Evolutionary conservation across 1,140 invertebrate species (phyloP).

Genomic region (Nautilus pompilius): DNA sequence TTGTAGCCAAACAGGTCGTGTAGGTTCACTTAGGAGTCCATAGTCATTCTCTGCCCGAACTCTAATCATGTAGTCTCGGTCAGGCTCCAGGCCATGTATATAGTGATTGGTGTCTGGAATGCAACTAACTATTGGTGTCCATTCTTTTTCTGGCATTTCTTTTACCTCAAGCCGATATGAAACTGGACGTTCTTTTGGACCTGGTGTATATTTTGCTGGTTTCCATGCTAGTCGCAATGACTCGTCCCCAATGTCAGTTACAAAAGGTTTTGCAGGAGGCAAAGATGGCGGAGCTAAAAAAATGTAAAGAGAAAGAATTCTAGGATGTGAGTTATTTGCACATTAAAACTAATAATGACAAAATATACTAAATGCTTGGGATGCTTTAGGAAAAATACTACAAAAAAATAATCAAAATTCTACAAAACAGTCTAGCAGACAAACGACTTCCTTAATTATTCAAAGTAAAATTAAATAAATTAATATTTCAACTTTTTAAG

Average conservation of each 20-base stretch:
- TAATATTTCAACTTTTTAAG: too few species aligned
- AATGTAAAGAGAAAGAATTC: neutral
- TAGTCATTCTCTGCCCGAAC: slow-evolving; percentile 47
- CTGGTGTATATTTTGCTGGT: slow-evolving; percentile 24
- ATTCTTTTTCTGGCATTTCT: slow-evolving; percentile 39
- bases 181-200: slow-evolving; percentile 15
- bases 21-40: slow-evolving; percentile 40
- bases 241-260: slow-evolving; percentile 44
- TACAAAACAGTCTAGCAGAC: too few species aligned
- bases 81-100: slow-evolving; percentile 32
- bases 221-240: slow-evolving; percentile 42
- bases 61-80: slow-evolving; percentile 42
- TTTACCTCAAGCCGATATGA: slow-evolving; percentile 44
- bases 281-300: slow-evolving; percentile 31
- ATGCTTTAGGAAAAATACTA: too few species aligned
- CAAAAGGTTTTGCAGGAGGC: slow-evolving; percentile 35
- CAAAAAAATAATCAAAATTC: too few species aligned
- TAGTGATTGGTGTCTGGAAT: slow-evolving; percentile 35
- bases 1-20: slow-evolving; percentile 40
- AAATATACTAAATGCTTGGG: too few species aligned
- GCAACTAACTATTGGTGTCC: slow-evolving; percentile 37
- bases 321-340: too few species aligned
- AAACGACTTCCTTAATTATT: too few species aligned
- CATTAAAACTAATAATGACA: too few species aligned
- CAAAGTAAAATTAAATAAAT: too few species aligned